Percentiles rank a stretch among this genome's conserved stretches.
phyloP scores from a whole-genome alignment of 2,113 vertebrate species.

The Sebastes schlegelii region DNA sequence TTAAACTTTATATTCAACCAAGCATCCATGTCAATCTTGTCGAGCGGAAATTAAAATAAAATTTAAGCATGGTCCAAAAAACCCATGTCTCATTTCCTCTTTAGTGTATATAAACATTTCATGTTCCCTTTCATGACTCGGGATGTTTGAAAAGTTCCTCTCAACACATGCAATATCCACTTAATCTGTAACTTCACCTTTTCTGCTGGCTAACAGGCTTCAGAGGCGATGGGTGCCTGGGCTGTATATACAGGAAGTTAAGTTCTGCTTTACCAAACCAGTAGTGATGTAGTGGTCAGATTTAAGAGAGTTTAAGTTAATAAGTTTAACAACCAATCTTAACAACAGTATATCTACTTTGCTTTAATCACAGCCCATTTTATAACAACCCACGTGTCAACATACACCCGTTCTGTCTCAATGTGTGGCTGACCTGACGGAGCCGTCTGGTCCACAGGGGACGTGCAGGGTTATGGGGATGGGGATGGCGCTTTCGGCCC shows the following conservation, averaged over 20 bases:
- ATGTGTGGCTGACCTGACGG: conserved; percentile 87
- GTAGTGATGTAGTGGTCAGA: too few relatives aligned
- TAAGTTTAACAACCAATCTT: too few relatives aligned
- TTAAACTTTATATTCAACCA: not conserved
- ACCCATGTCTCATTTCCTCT: conserved; percentile 28
- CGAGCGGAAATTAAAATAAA: not conserved
- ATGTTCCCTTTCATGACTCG: conserved; percentile 21
- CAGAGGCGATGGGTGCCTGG: not conserved
- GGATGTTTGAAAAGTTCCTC: not conserved
- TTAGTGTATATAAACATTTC: not conserved
- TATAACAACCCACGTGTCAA: not conserved
- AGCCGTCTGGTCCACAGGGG: conserved; percentile 93
- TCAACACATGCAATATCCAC: not conserved
- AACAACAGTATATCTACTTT: not conserved
- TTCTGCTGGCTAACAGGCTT: not conserved
- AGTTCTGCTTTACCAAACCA: too few relatives aligned
- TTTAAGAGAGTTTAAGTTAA: too few relatives aligned
- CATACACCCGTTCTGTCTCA: not conserved
- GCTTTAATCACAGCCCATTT: not conserved
- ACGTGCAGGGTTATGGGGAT: conserved; percentile 93
- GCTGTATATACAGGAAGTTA: too few relatives aligned
- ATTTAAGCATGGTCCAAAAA: not conserved
- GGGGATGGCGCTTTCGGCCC: conserved; percentile 87
- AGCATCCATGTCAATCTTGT: not conserved
- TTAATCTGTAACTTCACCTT: not conserved